phyloP scores from a whole-genome alignment of 1,140 invertebrate species.

The Ceratina japonica region DNA sequence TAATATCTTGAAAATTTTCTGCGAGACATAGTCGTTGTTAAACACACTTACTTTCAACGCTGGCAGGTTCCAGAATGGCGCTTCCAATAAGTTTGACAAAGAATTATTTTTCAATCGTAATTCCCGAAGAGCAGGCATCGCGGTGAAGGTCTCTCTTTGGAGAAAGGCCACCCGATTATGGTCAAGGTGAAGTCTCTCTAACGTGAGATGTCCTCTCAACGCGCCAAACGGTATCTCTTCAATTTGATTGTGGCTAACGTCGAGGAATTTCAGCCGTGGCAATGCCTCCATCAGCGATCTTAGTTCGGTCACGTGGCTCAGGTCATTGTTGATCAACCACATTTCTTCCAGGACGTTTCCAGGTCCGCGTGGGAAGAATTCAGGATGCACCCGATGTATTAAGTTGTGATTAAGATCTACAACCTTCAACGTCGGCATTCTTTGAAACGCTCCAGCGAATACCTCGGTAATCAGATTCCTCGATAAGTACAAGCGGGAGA shows the following conservation, averaged over 20 bases:
- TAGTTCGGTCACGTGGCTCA: slow-evolving; percentile 86
- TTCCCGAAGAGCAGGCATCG: slow-evolving; percentile 90
- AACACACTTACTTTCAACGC: slow-evolving; percentile 82
- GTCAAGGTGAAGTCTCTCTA: slow-evolving; percentile 90
- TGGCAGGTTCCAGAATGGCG: slow-evolving; percentile 90
- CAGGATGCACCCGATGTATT: slow-evolving; percentile 88
- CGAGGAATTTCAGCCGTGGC: slow-evolving; percentile 87
- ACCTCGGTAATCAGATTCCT: slow-evolving; percentile 88
- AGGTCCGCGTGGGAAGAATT: slow-evolving; percentile 87
- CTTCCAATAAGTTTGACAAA: slow-evolving; percentile 81
- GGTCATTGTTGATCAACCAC: slow-evolving; percentile 86
- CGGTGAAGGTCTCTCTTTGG: slow-evolving; percentile 87
- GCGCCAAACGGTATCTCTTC: slow-evolving; percentile 87
- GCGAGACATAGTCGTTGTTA: background rate
- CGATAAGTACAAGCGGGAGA: slow-evolving; percentile 85
- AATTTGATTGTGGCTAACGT: slow-evolving; percentile 87
- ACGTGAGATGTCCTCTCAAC: slow-evolving; percentile 86
- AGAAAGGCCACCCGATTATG: slow-evolving; percentile 87
- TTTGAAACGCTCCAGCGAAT: slow-evolving; percentile 88
- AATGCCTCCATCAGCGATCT: slow-evolving; percentile 86
- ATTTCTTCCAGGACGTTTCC: slow-evolving; percentile 88
- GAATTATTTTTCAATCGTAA: slow-evolving; percentile 90
- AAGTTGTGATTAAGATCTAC: slow-evolving; percentile 89
- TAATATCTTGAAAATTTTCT: background rate
- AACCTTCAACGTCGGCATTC: slow-evolving; percentile 85